These are phyloP conservation scores for Apis dorsata DNA, from an alignment of 1,140 invertebrate species.

Conservation along the genomic window DNA sequence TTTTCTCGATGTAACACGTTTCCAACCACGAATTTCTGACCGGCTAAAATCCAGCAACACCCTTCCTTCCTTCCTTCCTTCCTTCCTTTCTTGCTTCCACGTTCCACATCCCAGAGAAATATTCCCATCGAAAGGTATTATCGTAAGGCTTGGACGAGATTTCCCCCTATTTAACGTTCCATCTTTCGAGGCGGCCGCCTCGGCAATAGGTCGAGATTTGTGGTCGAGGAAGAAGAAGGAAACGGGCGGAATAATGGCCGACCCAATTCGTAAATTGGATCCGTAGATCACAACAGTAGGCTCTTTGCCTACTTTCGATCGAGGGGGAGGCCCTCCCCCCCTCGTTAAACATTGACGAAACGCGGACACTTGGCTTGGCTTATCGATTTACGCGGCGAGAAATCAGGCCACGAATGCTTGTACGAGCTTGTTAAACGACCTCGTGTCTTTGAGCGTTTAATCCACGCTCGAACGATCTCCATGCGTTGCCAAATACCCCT, in stretches of 20 bases:
- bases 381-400: background rate
- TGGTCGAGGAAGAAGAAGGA: slow-evolving; percentile 9
- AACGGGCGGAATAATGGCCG: slow-evolving; percentile 16
- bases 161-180: slow-evolving; percentile 4
- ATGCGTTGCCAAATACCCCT: background rate
- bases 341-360: background rate
- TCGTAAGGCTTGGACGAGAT: background rate
- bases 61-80: background rate
- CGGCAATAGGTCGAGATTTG: background rate
- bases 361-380: background rate
- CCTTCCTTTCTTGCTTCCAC: background rate
- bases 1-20: background rate
- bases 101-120: background rate
- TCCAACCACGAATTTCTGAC: background rate
- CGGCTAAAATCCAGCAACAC: background rate
- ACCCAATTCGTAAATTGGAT: slow-evolving; percentile 39
- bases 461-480: background rate
- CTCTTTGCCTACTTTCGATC: background rate
- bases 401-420: slow-evolving; percentile 3
- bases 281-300: background rate
- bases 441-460: slow-evolving; percentile 3
- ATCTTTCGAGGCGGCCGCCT: background rate
- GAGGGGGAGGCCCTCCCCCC: background rate
- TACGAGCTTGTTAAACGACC: background rate
- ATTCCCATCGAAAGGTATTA: background rate